Conservation (phyloP, 2,888 invertebrate genomes). For the Amiota minor region DNA sequence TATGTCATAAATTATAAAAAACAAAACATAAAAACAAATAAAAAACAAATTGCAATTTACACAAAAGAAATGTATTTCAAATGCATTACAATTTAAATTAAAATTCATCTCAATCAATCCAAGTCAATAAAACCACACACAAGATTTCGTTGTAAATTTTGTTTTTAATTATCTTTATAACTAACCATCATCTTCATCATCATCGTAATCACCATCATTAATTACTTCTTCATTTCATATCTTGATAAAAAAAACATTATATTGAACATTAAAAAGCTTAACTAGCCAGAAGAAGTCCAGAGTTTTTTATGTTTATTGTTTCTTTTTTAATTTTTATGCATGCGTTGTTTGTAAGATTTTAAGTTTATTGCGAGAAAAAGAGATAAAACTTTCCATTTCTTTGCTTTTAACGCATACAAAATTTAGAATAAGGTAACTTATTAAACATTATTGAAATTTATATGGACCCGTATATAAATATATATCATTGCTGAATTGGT, state of each 20-base stretch:
- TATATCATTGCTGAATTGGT: too few relatives aligned
- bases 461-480: background rate
- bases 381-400: background rate
- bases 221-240: too few relatives aligned
- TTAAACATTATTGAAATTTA: background rate
- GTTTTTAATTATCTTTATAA: too few relatives aligned
- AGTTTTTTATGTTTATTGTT: background rate
- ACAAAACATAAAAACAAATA: too few relatives aligned
- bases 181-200: too few relatives aligned
- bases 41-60: background rate
- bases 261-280: background rate
- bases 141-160: too few relatives aligned
- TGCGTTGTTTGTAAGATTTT: background rate
- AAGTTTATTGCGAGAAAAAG: background rate
- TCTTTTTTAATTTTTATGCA: background rate
- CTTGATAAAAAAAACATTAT: too few relatives aligned
- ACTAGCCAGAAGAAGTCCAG: background rate
- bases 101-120: too few relatives aligned
- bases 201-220: too few relatives aligned
- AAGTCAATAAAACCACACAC: too few relatives aligned
- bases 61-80: background rate
- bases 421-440: conserved; percentile 22
- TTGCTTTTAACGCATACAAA: background rate
- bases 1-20: conserved; percentile 8
- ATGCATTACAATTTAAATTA: background rate